A percentile compares a stretch with the other conserved stretches of the same genome.
phyloP scores from a whole-genome alignment of 2,888 invertebrate genomes.

The Pomacea canaliculata region DNA sequence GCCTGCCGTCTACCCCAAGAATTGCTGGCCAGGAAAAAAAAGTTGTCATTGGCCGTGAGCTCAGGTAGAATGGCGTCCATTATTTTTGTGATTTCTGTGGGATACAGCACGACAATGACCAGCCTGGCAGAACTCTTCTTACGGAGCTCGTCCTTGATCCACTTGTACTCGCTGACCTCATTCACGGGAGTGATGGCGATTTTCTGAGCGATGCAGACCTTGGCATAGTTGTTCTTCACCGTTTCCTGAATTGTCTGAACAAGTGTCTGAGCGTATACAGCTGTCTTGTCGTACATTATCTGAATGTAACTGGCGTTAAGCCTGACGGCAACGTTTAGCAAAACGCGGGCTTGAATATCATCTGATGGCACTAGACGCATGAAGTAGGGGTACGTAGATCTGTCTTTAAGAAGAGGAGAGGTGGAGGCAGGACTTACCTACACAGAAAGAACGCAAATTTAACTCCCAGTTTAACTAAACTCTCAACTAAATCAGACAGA shows the following conservation, averaged over 20 bases:
- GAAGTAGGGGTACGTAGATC: slow-evolving; percentile 29
- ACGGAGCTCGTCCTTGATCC: slow-evolving; percentile 13
- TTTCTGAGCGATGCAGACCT: slow-evolving; percentile 2
- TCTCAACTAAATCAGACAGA: not conserved
- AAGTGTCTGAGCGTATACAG: not conserved
- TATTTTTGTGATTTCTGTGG: not conserved
- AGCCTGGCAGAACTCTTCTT: not conserved
- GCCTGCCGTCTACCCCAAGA: not conserved
- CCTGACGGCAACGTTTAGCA: slow-evolving; percentile 26
- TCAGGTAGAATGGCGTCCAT: not conserved
- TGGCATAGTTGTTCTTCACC: not conserved
- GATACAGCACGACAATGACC: slow-evolving; percentile 1
- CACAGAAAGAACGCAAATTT: not conserved
- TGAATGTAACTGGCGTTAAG: slow-evolving; percentile 28
- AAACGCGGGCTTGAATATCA: slow-evolving; percentile 20
- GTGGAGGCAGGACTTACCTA: slow-evolving; percentile 26
- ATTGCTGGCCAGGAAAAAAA: slow-evolving; percentile 5
- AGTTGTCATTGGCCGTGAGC: not conserved
- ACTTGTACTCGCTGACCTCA: not conserved
- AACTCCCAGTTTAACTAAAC: not conserved
- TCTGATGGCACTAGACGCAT: slow-evolving; percentile 27
- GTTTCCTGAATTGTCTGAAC: not conserved
- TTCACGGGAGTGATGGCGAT: not conserved
- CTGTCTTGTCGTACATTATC: slow-evolving; percentile 25
- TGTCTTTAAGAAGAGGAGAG: slow-evolving; percentile 22